These are phyloP conservation scores for Poicephalus meyeri DNA, from an alignment of 2,113 vertebrate species.

Conservation along the genomic window DNA sequence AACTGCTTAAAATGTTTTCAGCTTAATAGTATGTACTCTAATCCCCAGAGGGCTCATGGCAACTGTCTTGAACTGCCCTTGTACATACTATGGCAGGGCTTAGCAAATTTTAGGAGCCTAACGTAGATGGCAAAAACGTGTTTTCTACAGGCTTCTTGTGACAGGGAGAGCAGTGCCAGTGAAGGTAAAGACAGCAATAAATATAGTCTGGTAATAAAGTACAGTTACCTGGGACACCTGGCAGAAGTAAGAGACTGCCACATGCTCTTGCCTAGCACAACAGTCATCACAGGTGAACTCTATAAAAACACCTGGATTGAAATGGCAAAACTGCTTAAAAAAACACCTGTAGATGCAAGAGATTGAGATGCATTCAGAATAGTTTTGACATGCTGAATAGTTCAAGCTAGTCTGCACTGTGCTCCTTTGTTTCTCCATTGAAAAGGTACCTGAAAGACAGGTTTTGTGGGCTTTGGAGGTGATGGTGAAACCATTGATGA, in stretches of 20 bases:
- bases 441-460: not conserved
- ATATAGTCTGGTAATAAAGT: conserved; percentile 53
- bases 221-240: conserved; percentile 51
- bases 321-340: not conserved
- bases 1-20: not conserved
- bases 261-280: not conserved
- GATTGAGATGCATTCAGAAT: not conserved
- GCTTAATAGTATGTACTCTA: not conserved
- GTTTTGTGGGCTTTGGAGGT: not conserved
- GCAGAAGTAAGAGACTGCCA: conserved; percentile 12
- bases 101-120: not conserved
- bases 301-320: not conserved
- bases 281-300: not conserved
- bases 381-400: not conserved
- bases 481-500: not conserved
- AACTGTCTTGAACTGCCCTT: not conserved
- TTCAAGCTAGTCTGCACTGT: not conserved
- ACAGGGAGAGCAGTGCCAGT: not conserved
- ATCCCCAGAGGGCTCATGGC: not conserved
- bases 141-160: not conserved
- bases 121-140: not conserved
- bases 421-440: not conserved
- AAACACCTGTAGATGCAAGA: not conserved
- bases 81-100: not conserved
- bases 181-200: conserved; percentile 63